Conservation (phyloP, 2,888 invertebrate species). For the Ethmia dodecea region DNA sequence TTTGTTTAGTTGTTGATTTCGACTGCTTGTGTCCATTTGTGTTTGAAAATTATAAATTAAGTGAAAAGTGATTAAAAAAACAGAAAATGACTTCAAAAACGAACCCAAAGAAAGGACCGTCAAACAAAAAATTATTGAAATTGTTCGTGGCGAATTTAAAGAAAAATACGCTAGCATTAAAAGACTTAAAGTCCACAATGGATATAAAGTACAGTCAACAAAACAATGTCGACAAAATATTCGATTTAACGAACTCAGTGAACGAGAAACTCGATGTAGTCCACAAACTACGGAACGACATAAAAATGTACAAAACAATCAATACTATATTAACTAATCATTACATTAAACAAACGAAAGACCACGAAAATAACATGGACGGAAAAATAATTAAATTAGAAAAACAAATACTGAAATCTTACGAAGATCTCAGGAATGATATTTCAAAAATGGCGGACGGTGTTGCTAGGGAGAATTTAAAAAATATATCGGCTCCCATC, state of each 20-base stretch:
- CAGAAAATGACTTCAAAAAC: constrained; percentile 34
- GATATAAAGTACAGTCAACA: constrained; percentile 37
- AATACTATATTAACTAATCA: constrained; percentile 68
- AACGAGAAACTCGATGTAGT: constrained; percentile 68
- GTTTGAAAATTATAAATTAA: no score
- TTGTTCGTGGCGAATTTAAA: constrained; percentile 50
- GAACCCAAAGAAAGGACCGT: constrained; percentile 23
- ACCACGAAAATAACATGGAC: constrained; percentile 54
- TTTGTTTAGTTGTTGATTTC: no score
- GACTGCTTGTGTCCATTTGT: no score
- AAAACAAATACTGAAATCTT: constrained; percentile 50
- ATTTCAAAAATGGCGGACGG: constrained; percentile 42
- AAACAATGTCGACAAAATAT: constrained; percentile 42
- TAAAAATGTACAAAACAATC: constrained; percentile 66
- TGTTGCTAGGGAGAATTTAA: constrained; percentile 42
- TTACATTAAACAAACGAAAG: constrained; percentile 59
- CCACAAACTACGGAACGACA: constrained; percentile 62
- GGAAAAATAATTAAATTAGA: constrained; percentile 55
- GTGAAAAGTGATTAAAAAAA: constrained; percentile 1
- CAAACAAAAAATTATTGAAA: constrained; percentile 41
- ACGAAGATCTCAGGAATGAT: constrained; percentile 50
- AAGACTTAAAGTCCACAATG: constrained; percentile 46
- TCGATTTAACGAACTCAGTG: constrained; percentile 51
- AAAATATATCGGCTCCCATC: constrained; percentile 40
- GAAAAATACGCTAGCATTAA: constrained; percentile 57